Percentiles rank a stretch among this genome's conserved stretches.
Conservation (phyloP, 2,113 vertebrate species). For the Pteruthius melanotis region DNA sequence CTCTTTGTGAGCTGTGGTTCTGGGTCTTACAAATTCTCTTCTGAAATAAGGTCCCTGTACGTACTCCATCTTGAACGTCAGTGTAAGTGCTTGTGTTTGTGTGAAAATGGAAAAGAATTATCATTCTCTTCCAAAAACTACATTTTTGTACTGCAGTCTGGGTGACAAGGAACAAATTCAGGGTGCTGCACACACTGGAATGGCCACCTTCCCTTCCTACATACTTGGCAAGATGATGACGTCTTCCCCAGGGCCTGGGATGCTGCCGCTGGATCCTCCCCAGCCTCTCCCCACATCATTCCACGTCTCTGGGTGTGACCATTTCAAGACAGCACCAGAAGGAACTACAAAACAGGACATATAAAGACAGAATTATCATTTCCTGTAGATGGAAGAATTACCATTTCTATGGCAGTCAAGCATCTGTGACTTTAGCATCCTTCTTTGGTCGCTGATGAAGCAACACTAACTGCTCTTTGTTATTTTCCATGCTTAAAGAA, state of each 20-base stretch:
- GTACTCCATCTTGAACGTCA: not conserved
- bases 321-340: conserved; percentile 41
- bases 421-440: not conserved
- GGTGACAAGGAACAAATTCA: rapidly evolving
- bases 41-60: not conserved
- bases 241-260: conserved; percentile 68
- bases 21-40: not conserved
- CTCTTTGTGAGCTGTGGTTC: not conserved
- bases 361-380: not conserved
- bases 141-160: not conserved
- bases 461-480: not conserved
- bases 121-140: not conserved
- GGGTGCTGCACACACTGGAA: not conserved
- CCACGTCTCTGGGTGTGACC: conserved; percentile 71
- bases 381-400: not conserved
- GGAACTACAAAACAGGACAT: conserved; percentile 47
- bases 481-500: not conserved
- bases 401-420: not conserved
- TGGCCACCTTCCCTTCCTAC: not conserved
- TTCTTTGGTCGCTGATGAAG: not conserved
- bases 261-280: conserved; percentile 50
- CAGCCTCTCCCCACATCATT: conserved; percentile 59
- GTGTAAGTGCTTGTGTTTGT: rapidly evolving
- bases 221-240: conserved; percentile 74
- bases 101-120: not conserved